Percentiles rank a stretch among this genome's conserved stretches.
Evolutionary conservation across 2,888 invertebrate genomes (phyloP).

Genomic region (Sinodicranocentrus sp.): DNA sequence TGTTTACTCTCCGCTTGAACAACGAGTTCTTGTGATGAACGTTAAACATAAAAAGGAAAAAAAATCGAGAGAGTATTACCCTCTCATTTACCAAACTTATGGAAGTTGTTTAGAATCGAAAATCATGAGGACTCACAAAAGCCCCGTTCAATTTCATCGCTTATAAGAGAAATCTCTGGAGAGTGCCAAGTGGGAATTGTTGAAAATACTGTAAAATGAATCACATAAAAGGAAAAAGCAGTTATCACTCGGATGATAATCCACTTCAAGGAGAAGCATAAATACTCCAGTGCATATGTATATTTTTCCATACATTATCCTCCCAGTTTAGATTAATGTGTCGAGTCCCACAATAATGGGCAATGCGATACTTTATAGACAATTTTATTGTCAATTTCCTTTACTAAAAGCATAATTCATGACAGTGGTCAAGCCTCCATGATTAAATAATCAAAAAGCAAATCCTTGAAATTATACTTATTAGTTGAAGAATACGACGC

Average conservation of each 20-base stretch:
- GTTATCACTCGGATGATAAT: conserved; percentile 16
- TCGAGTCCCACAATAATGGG: too few relatives aligned
- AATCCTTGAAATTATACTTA: conserved; percentile 29
- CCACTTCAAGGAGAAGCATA: background rate
- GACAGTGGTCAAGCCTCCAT: conserved; percentile 19
- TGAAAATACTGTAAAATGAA: conserved; percentile 26
- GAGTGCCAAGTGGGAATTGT: conserved; percentile 26
- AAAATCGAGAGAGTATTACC: too few relatives aligned
- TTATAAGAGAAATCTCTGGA: conserved; percentile 41
- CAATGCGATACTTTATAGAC: conserved; percentile 32
- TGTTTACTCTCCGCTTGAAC: too few relatives aligned
- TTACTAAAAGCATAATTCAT: conserved; percentile 21
- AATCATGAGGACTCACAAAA: too few relatives aligned
- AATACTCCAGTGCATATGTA: background rate
- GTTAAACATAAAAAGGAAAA: too few relatives aligned
- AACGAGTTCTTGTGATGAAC: too few relatives aligned
- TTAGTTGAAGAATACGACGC: conserved; percentile 9
- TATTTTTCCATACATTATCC: background rate
- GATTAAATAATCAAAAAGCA: conserved; percentile 33
- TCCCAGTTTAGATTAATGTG: background rate
- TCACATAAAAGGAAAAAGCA: conserved; percentile 5
- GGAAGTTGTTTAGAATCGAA: too few relatives aligned
- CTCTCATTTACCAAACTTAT: too few relatives aligned
- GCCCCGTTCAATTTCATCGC: background rate
- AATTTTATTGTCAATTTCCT: conserved; percentile 29